A percentile compares a stretch with the other conserved stretches of the same genome.
phyloP scores from a whole-genome alignment of 2,797 vertebrate species.

The Cygnus olor region DNA sequence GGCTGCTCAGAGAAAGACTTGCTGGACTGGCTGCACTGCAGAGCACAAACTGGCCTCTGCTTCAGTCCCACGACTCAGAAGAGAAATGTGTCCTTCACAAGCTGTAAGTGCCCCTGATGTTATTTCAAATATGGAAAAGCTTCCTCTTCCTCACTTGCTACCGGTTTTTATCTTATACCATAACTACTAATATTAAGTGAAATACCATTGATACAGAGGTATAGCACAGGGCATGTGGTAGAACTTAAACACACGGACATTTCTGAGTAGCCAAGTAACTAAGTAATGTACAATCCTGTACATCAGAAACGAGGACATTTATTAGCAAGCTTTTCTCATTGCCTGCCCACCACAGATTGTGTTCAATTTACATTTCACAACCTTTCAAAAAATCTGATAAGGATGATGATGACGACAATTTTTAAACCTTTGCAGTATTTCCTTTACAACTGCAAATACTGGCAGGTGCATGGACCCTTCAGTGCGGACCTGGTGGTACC shows the following conservation, averaged over 20 bases:
- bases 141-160: background rate
- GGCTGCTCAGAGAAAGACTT: background rate
- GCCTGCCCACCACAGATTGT: background rate
- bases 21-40: background rate
- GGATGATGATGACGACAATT: background rate
- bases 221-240: fast-evolving
- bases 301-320: background rate
- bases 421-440: background rate
- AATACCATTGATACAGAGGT: background rate
- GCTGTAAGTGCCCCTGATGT: background rate
- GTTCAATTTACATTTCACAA: background rate
- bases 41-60: background rate
- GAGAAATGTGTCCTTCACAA: background rate
- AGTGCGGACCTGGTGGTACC: background rate
- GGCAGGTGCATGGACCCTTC: background rate
- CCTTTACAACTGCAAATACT: background rate
- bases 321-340: background rate
- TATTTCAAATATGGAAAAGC: background rate
- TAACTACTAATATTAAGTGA: background rate
- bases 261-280: background rate
- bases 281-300: background rate
- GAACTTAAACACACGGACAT: fast-evolving
- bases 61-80: background rate
- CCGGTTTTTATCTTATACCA: background rate
- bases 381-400: background rate